phyloP scores from a whole-genome alignment of 2,113 vertebrate species.

The Apus apus region DNA sequence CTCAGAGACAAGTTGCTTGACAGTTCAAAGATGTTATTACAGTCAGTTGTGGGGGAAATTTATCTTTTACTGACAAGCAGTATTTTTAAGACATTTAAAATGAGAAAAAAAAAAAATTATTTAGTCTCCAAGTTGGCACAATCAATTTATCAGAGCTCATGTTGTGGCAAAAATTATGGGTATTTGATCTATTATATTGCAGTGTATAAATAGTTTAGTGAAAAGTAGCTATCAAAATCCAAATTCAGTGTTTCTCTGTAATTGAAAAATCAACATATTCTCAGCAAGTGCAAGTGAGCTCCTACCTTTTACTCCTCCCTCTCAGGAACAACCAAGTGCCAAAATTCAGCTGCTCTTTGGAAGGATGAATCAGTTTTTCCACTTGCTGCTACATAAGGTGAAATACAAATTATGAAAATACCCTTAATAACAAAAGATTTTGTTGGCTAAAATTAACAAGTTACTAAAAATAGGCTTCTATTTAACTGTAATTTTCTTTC shows the following conservation, averaged over 20 bases:
- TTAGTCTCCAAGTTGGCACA: constrained; percentile 3
- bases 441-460: not conserved
- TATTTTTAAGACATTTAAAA: constrained; percentile 43
- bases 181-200: constrained; percentile 8
- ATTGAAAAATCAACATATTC: not conserved
- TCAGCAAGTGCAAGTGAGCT: not conserved
- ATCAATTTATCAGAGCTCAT: constrained; percentile 14
- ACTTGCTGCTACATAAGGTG: not conserved
- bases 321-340: not conserved
- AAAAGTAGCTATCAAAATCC: constrained; percentile 16
- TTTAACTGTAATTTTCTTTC: not conserved
- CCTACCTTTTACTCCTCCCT: not conserved
- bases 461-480: not conserved
- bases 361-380: not conserved
- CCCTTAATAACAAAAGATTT: not conserved
- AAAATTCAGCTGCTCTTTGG: not conserved
- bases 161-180: constrained; percentile 5
- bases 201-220: constrained; percentile 1
- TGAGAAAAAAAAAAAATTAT: constrained; percentile 33
- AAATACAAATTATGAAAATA: not conserved
- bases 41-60: not conserved
- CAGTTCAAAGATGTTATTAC: constrained; percentile 58
- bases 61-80: constrained; percentile 39
- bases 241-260: not conserved
- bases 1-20: constrained; percentile 2